phyloP scores from a whole-genome alignment of 2,888 invertebrate genomes.

The Epinotia ramella region DNA sequence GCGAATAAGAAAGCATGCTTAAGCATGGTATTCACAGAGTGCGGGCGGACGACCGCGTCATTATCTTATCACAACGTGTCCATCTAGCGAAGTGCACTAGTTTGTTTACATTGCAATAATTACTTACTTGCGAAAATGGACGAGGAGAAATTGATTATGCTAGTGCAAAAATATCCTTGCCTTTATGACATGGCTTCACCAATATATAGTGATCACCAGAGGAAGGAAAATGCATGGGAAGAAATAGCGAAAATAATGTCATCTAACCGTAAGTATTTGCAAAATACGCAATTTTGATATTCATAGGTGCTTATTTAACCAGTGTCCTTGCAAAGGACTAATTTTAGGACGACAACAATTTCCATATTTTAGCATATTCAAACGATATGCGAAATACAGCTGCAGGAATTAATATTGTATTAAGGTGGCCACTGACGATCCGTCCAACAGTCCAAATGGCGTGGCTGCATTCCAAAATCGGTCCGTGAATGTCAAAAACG shows the following conservation, averaged over 20 bases:
- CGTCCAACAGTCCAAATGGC: no score
- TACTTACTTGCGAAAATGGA: neutral
- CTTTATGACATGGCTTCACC: neutral
- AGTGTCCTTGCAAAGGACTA: slow-evolving; percentile 4
- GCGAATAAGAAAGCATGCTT: slow-evolving; percentile 7
- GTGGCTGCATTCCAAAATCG: no score
- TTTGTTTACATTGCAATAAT: slow-evolving; percentile 15
- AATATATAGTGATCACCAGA: slow-evolving; percentile 1
- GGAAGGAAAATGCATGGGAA: slow-evolving; percentile 1
- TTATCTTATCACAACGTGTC: neutral
- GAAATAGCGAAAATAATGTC: slow-evolving; percentile 11
- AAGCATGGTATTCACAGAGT: neutral
- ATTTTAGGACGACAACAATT: slow-evolving; percentile 8
- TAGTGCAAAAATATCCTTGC: neutral
- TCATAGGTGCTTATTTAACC: slow-evolving; percentile 8
- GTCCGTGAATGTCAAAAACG: no score
- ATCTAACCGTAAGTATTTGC: slow-evolving; percentile 5
- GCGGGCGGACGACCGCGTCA: no score
- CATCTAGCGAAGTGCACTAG: slow-evolving; percentile 7
- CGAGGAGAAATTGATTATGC: slow-evolving; percentile 10
- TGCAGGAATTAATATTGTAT: slow-evolving; percentile 3
- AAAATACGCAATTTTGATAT: slow-evolving; percentile 11
- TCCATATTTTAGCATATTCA: slow-evolving; percentile 11
- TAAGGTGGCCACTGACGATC: no score
- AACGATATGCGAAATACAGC: slow-evolving; percentile 8